Evolutionary conservation across 2,113 vertebrate genomes (phyloP), one percentile per base, ranked within the genome.

Genomic region (Tychaedon coryphoeus): DNA sequence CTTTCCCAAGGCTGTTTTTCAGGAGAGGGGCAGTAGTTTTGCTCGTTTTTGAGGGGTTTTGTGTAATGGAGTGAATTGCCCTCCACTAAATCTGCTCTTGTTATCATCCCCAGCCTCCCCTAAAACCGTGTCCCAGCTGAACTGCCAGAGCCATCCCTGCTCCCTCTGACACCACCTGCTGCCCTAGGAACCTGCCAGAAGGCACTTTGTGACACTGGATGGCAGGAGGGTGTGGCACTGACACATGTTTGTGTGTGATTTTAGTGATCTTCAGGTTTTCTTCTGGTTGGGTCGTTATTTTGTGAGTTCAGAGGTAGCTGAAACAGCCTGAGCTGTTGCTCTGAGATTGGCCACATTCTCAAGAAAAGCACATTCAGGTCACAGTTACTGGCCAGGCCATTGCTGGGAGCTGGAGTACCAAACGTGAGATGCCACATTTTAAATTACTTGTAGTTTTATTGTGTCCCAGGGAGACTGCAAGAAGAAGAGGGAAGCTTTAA

Each of bases 21-120:
- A 3, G 34, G 17, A 25, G 31, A 31, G 2, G 13, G 17, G 8
- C 19, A 29, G 19, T 6, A 8, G 8, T 45, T 85, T 47, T 20
- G 8, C 16, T 17, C 14, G 2, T 17, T 60, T 13, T 62, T 31
- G 14, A 17, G 40, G 9, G 3, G 8, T n/a, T 14, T 36, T 26
- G 2, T 42, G 4, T 5, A 25, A 9, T 0, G 0, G 19, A 26
- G n/a, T n/a, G 73, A 38, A 31, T 26, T 64, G 14, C 16, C 8
- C 2, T 54, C 5, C 28, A 5, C 14, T 40, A 5, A 53, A 22
- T 14, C 12, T 67, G 45, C 61, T 48, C 38, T 60, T 0, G 0
- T 51, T 53, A n/a, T 56, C 20, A 26, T 14, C 10, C 31, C 33
- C 36, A n/a, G 28, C 14, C 50, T 18, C 0, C 0, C 31, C 26